Evolutionary conservation across 2,113 vertebrate species (phyloP), one percentile per base, ranked within the genome.

Genomic region (Rattus rattus): DNA sequence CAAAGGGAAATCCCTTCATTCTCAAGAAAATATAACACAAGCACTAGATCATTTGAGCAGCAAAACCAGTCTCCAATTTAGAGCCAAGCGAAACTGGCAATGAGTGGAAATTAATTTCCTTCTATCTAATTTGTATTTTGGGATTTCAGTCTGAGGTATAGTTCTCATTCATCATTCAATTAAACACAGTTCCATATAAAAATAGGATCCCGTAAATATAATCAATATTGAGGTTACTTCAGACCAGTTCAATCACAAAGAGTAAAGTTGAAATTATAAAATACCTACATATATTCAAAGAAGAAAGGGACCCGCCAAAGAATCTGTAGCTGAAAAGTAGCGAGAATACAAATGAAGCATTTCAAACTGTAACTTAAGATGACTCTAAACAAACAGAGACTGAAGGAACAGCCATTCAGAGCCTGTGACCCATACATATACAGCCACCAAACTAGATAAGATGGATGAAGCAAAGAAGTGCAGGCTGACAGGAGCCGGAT

Each of bases 301-400:
- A 92, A 17, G 61, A 96, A 95, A 56, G 7, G 19, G 4, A 92
- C 36, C 28, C 61, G 61, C 19, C 8, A 81, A 69, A 67, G 39
- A 65, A 4, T 63, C 77, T 33, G 4, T 26, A 56, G 13, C 11
- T 94, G n/a, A 77, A 90, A 96, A 52, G 30, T 17, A 76, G 8
- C 20, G 8, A 56, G 65, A 94, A 86, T 69, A 70, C 12, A 94
- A 80, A 88, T 10, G 14, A 54, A 52, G 30, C 5, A 10, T 59
- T 33, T 47, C 79, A 81, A 92, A 28, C 3, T 88, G 49, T 26
- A 73, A 73, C 91, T 93, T 90, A 90, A 93, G n/a, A 76, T 49
- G 3, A 75, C 0, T 47, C 63, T 67, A 90, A 47, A 54, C 52
- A 90, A 47, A 54, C 52, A 54, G 7, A 11, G 52, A 43, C 43